Evolutionary conservation across 2,888 invertebrate species (phyloP), one percentile per base, ranked within the genome.

Genomic region (Drosophila atroscutellata): DNA sequence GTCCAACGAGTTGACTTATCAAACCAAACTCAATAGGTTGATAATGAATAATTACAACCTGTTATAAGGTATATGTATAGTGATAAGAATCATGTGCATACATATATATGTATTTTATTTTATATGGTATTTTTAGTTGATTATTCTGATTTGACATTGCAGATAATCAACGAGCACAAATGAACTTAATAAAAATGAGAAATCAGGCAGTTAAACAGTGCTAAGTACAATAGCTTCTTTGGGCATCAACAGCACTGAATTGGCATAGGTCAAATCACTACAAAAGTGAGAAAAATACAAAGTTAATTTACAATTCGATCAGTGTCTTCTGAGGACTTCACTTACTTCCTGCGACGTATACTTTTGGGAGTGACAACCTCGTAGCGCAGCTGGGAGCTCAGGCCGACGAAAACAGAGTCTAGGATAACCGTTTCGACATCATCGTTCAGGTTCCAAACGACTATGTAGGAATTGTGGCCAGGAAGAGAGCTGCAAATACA

Each of bases 391-490:
- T 82, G 61, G 0, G 64, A 55, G 9, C 83, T 68, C 20, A 93
- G 69, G 7, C 72, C 69, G 18, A 63, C 59, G 54, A 91, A 91
- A 0, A 59, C 70, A 0, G 92, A 60, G 54, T 88, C 90, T 36
- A 94, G 80, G 73, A 94, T 93, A 1, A 94, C 89, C 0, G 73
- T 71, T 71, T 93, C 91, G 0, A 90, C 78, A 26, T 91, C 63
- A 39, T 91, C 81, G 4, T 92, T 93, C 56, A 94, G 80, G 89
- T 95, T 95, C 18, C 94, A 84, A 0, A 94, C 83, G 1, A 93
- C 93, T 0, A 94, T 86, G 15, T 93, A 92, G 0, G 92, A 91
- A 8, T 89, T 90, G 0, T 89, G 80, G 3, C 82, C 88, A 7
- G 57, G 26, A 34, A 90, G 75, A 5, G 89, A 89, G 1, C 91